phyloP scores from a whole-genome alignment of 2,888 invertebrate species.

The Stramonita haemastoma region DNA sequence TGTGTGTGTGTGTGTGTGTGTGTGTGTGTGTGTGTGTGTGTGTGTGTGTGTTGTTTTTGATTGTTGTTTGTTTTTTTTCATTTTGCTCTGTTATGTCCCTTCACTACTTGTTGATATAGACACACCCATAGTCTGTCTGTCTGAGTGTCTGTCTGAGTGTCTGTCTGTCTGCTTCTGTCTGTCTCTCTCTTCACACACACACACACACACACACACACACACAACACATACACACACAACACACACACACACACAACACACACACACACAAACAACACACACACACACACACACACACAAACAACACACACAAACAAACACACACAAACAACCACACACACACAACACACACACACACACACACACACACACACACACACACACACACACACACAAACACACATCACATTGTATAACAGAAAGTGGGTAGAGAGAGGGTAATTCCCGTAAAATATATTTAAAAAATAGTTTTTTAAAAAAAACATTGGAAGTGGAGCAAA shows the following conservation, averaged over 20 bases:
- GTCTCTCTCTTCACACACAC: no score
- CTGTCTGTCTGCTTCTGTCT: no score
- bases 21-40: background rate
- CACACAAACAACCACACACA: background rate
- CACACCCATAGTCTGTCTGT: no score
- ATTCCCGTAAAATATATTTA: background rate
- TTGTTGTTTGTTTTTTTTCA: background rate
- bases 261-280: background rate
- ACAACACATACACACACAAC: background rate
- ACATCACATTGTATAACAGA: background rate
- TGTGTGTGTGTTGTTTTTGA: background rate
- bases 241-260: background rate
- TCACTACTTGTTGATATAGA: background rate
- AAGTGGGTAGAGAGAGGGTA: background rate
- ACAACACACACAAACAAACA: no score
- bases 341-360: background rate
- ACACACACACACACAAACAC: background rate
- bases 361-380: slow-evolving; percentile 9
- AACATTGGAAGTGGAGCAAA: background rate
- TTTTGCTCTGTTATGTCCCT: background rate
- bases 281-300: slow-evolving; percentile 12
- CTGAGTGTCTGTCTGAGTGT: no score
- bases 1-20: background rate
- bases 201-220: background rate
- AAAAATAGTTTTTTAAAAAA: background rate